A percentile compares a stretch with the other conserved stretches of the same genome.
Conservation (phyloP, 2,888 invertebrate species). For the Zaprionus bogoriensis region DNA sequence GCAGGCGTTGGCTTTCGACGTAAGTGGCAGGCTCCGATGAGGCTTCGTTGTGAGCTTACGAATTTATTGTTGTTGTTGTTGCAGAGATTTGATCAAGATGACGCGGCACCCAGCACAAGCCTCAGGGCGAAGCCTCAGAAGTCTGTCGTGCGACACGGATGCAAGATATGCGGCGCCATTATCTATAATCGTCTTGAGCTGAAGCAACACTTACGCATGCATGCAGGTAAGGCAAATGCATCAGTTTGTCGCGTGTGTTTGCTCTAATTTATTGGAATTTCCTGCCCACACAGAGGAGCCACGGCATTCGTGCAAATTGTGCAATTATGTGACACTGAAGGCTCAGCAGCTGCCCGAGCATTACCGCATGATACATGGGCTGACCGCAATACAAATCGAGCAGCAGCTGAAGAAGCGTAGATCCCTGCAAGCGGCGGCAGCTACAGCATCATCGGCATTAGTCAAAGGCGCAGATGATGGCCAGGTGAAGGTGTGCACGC, state of each 20-base stretch:
- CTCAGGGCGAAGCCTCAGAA: slow-evolving; percentile 13
- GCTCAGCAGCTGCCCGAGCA: slow-evolving; percentile 61
- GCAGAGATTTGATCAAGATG: slow-evolving; percentile 3
- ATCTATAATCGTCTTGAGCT: slow-evolving; percentile 67
- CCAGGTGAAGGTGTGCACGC: slow-evolving; percentile 55
- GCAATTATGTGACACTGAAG: slow-evolving; percentile 62
- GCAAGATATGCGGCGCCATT: slow-evolving; percentile 73
- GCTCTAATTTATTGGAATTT: too few species aligned
- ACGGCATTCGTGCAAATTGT: slow-evolving; percentile 65
- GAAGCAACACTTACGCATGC: slow-evolving; percentile 74
- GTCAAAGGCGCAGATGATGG: slow-evolving; percentile 3
- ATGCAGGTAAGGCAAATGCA: slow-evolving; percentile 63
- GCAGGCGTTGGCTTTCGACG: slow-evolving; percentile 19
- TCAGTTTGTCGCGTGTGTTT: background rate
- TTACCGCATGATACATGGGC: slow-evolving; percentile 56
- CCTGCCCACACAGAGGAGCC: slow-evolving; percentile 13
- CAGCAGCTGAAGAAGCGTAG: slow-evolving; percentile 32
- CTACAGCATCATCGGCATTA: background rate
- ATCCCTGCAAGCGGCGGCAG: slow-evolving; percentile 6
- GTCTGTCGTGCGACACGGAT: slow-evolving; percentile 60
- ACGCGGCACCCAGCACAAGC: background rate
- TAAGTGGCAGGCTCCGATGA: slow-evolving; percentile 2
- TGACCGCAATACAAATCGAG: slow-evolving; percentile 44
- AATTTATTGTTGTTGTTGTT: slow-evolving; percentile 8
- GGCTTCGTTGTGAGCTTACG: background rate